Percentiles rank a stretch among this genome's conserved stretches.
Evolutionary conservation across 1,140 invertebrate species (phyloP).

Genomic region (Protaetia brevitarsis): DNA sequence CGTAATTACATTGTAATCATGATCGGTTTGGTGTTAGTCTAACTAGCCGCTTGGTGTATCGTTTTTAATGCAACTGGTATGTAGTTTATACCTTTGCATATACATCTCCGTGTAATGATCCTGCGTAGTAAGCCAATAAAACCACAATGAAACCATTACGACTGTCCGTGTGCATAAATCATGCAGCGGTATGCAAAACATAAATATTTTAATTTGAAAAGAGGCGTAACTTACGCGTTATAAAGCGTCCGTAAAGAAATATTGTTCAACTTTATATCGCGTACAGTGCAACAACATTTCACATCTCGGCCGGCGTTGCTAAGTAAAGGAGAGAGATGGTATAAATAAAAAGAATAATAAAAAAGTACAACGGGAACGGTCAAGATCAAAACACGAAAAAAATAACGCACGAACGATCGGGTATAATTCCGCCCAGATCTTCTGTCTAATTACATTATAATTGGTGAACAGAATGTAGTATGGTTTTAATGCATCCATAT

Average conservation of each 20-base stretch:
- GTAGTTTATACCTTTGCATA: no score
- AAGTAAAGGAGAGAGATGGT: background rate
- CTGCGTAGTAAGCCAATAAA: conserved; percentile 2
- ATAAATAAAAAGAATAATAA: background rate
- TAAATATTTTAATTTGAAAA: conserved; percentile 30
- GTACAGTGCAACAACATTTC: no score
- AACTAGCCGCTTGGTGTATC: no score
- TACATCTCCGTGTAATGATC: conserved; percentile 8
- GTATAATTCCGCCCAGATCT: background rate
- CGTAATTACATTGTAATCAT: no score
- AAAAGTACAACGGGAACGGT: background rate
- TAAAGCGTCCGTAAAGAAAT: conserved; percentile 36
- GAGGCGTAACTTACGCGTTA: conserved; percentile 34
- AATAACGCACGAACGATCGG: conserved; percentile 8
- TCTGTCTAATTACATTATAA: conserved; percentile 26
- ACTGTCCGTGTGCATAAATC: conserved; percentile 24
- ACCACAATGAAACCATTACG: conserved; percentile 12
- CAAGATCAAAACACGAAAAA: background rate
- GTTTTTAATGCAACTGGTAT: no score
- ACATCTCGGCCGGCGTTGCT: background rate
- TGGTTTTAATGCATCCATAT: background rate
- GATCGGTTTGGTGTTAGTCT: no score
- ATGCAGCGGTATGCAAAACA: conserved; percentile 27
- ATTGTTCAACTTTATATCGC: conserved; percentile 34
- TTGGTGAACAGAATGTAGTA: conserved; percentile 19